These are phyloP conservation scores for Lucilia cuprina DNA, from an alignment of 1,140 invertebrate genomes.

Conservation along the genomic window DNA sequence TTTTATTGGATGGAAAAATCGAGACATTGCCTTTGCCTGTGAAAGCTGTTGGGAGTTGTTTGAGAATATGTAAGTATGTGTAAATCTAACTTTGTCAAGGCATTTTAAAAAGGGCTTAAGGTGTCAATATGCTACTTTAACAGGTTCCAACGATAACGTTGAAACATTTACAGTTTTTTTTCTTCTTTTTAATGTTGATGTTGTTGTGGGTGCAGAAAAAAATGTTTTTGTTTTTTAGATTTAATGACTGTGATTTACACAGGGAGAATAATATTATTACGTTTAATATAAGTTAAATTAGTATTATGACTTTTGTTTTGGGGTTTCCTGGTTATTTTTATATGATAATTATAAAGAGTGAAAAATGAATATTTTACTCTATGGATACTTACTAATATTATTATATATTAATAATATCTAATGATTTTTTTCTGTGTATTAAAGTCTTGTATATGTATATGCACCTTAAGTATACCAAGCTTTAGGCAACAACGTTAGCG, in stretches of 20 bases:
- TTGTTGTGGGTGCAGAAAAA: background rate
- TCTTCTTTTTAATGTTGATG: background rate
- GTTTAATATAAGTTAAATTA: too few relatives aligned
- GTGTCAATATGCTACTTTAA: constrained; percentile 21
- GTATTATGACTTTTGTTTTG: too few relatives aligned
- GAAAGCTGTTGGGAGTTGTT: background rate
- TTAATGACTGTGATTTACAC: background rate
- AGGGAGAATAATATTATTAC: background rate
- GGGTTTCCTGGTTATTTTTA: too few relatives aligned
- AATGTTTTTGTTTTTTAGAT: background rate
- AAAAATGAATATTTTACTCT: too few relatives aligned
- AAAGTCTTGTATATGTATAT: background rate
- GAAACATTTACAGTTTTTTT: background rate
- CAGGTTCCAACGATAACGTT: constrained; percentile 10
- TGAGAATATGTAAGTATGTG: background rate
- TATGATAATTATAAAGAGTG: too few relatives aligned
- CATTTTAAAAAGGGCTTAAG: constrained; percentile 25
- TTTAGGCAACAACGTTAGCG: constrained; percentile 19
- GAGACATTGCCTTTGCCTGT: background rate
- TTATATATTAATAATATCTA: too few relatives aligned
- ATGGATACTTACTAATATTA: too few relatives aligned
- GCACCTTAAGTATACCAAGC: constrained; percentile 6
- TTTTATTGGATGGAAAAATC: background rate
- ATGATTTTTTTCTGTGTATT: background rate
- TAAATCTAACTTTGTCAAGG: constrained; percentile 20